Evolutionary conservation across 1,140 invertebrate genomes (phyloP).

Genomic region (Amyelois transitella): DNA sequence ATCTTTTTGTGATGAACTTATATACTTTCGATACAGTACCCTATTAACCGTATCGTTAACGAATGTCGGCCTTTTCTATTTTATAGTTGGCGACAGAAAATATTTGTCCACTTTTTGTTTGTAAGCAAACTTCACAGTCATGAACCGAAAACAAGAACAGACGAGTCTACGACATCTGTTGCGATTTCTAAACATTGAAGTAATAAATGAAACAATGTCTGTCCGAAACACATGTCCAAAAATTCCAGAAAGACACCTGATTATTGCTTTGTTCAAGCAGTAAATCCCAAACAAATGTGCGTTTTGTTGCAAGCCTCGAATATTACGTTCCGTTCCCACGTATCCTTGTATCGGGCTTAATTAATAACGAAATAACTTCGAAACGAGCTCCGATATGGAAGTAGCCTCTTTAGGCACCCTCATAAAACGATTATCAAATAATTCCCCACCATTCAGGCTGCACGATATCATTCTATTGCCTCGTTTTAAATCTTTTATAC

Average conservation of each 20-base stretch:
- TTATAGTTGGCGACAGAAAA: background rate
- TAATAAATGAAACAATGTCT: conserved; percentile 48
- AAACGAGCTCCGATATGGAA: conserved; percentile 49
- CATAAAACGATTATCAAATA: conserved; percentile 70
- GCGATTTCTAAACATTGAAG: conserved; percentile 31
- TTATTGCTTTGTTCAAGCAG: conserved; percentile 44
- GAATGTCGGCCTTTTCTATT: conserved; percentile 37
- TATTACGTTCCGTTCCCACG: conserved; percentile 52
- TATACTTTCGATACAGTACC: conserved; percentile 30
- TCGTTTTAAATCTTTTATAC: conserved; percentile 47
- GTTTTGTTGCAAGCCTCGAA: conserved; percentile 28
- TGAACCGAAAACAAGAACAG: conserved; percentile 21
- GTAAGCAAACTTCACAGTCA: background rate
- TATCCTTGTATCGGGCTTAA: conserved; percentile 45
- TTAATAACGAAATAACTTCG: conserved; percentile 56
- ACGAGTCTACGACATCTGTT: conserved; percentile 44
- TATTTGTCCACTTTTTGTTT: conserved; percentile 1
- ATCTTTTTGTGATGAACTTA: conserved; percentile 32
- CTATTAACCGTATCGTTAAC: conserved; percentile 26
- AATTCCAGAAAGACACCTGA: conserved; percentile 46
- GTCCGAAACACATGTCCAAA: conserved; percentile 45
- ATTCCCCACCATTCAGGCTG: conserved; percentile 41
- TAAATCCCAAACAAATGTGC: conserved; percentile 47
- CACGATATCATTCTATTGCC: conserved; percentile 36
- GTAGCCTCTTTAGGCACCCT: conserved; percentile 55